Conservation (phyloP, 2,113 vertebrate genomes). For the Plecturocebus donacophilus region DNA sequence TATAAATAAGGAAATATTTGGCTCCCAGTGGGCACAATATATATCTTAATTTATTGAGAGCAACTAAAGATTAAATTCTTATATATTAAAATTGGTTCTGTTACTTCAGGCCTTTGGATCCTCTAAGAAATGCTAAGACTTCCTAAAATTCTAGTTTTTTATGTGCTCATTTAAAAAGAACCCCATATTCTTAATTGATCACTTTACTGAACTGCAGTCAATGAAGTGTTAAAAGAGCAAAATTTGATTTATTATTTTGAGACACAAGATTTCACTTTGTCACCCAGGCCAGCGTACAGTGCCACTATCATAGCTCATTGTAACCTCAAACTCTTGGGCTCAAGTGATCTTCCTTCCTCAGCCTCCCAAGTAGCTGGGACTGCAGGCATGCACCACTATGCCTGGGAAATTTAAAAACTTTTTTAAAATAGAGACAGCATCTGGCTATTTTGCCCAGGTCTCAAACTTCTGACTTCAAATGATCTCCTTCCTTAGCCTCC, state of each 20-base stretch:
- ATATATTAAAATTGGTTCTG: not conserved
- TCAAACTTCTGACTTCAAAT: too few species aligned
- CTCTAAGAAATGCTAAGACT: not conserved
- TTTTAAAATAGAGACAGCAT: too few species aligned
- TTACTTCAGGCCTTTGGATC: not conserved
- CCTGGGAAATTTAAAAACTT: too few species aligned
- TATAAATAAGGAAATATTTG: not conserved
- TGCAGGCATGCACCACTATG: too few species aligned
- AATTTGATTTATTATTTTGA: not conserved
- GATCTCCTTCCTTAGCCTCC: too few species aligned
- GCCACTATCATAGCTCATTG: too few species aligned
- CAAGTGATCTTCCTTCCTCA: too few species aligned
- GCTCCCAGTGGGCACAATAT: not conserved
- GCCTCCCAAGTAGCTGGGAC: too few species aligned
- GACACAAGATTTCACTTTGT: too few species aligned
- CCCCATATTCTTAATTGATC: not conserved
- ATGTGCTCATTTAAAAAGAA: slow-evolving; percentile 6
- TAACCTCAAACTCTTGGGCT: too few species aligned
- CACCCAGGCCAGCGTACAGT: too few species aligned
- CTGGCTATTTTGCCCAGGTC: too few species aligned
- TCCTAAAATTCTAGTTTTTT: slow-evolving; percentile 25
- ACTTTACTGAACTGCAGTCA: slow-evolving; percentile 3
- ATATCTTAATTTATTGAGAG: not conserved
- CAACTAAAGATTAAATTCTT: not conserved
- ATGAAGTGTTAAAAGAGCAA: not conserved